Evolutionary conservation across 2,797 vertebrate genomes (phyloP).

Genomic region (Gobionotothen gibberifrons): DNA sequence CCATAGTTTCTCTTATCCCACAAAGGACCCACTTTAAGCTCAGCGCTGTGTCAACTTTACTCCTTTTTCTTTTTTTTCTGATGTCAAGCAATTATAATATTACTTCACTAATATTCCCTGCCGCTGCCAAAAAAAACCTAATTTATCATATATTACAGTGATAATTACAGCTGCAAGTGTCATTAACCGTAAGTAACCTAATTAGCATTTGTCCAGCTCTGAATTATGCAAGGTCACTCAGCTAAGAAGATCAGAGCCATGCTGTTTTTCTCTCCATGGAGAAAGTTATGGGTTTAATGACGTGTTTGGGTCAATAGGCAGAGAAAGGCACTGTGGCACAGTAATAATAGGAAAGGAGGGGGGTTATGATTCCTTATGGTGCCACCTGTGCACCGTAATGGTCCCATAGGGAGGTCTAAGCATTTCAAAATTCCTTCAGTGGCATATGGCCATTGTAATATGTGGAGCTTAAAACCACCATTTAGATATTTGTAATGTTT

Average conservation of each 20-base stretch:
- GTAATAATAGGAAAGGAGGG: background rate
- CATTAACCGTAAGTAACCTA: slow-evolving; percentile 56
- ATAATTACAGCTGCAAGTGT: slow-evolving; percentile 58
- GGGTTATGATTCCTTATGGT: slow-evolving; percentile 8
- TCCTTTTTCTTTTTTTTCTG: slow-evolving; percentile 19
- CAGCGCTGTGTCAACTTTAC: background rate
- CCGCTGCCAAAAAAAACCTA: slow-evolving; percentile 26
- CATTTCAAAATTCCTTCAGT: background rate
- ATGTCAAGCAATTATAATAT: slow-evolving; percentile 47
- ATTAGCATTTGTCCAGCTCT: slow-evolving; percentile 53
- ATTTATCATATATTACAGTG: slow-evolving; percentile 58
- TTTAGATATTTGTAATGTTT: background rate
- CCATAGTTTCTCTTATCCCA: slow-evolving; percentile 21
- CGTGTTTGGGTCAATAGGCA: slow-evolving; percentile 18
- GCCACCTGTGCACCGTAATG: background rate
- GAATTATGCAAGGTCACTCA: slow-evolving; percentile 57
- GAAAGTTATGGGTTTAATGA: slow-evolving; percentile 37
- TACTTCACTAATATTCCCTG: slow-evolving; percentile 28
- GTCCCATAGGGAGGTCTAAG: background rate
- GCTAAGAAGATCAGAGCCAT: slow-evolving; percentile 24
- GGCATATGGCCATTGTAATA: background rate
- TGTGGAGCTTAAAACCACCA: background rate
- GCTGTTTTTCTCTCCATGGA: slow-evolving; percentile 1
- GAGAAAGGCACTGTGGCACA: background rate
- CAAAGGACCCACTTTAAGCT: slow-evolving; percentile 23